Percentiles rank a stretch among this genome's conserved stretches.
Conservation (phyloP, 2,797 vertebrate genomes). For the Enteromius trimaculatus region DNA sequence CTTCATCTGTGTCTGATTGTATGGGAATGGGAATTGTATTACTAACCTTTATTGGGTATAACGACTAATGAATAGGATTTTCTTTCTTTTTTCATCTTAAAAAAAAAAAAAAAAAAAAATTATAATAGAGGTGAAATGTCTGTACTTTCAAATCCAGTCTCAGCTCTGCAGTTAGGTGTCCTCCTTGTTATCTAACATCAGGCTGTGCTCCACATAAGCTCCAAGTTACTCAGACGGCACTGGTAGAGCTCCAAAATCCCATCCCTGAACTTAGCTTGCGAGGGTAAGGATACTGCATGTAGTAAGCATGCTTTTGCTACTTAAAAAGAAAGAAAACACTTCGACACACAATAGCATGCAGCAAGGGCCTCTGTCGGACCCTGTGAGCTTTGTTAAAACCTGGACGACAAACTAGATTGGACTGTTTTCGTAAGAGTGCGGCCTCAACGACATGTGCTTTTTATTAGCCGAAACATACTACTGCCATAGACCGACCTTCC, state of each 20-base stretch:
- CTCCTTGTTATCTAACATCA: conserved; percentile 38
- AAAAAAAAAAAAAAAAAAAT: conserved; percentile 5
- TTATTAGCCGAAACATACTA: conserved; percentile 67
- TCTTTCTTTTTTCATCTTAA: conserved; percentile 37
- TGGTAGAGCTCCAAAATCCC: conserved; percentile 13
- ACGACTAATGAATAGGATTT: conserved; percentile 48
- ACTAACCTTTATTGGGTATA: conserved; percentile 56
- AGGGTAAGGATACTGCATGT: conserved; percentile 50
- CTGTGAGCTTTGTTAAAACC: conserved; percentile 48
- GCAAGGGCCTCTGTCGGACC: conserved; percentile 39
- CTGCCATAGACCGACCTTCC: conserved; percentile 75
- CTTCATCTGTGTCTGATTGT: conserved; percentile 68
- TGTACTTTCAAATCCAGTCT: conserved; percentile 36
- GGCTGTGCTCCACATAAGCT: conserved; percentile 39
- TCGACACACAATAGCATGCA: not conserved
- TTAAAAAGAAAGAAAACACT: conserved; percentile 24
- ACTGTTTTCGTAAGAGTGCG: conserved; percentile 41
- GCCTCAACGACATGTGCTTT: conserved; percentile 60
- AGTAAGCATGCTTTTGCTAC: conserved; percentile 51
- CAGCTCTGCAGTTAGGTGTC: conserved; percentile 32
- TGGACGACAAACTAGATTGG: conserved; percentile 48
- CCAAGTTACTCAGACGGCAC: conserved; percentile 11
- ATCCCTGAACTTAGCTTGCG: conserved; percentile 21
- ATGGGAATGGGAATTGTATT: conserved; percentile 67
- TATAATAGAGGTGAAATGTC: conserved; percentile 37